Percentiles rank a stretch among this genome's conserved stretches.
These are phyloP conservation scores for Bombus sylvicola DNA, from an alignment of 1,140 invertebrate species.

Conservation along the genomic window DNA sequence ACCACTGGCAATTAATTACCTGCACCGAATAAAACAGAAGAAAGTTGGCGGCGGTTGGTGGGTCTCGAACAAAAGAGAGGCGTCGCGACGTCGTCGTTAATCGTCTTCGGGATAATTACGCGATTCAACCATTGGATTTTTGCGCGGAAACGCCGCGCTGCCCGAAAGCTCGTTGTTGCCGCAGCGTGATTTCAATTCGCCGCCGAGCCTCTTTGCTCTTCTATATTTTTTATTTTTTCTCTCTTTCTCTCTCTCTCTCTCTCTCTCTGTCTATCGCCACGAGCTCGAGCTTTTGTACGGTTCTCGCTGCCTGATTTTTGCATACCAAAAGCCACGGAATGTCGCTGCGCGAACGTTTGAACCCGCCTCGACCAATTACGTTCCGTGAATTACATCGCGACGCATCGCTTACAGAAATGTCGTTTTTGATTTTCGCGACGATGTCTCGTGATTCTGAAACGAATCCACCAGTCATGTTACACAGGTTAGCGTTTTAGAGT, in stretches of 20 bases:
- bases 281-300: neutral
- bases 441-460: neutral
- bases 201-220: neutral
- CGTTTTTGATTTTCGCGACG: neutral
- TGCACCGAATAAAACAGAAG: neutral
- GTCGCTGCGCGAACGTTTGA: conserved; percentile 58
- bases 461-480: no score
- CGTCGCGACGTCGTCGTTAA: conserved; percentile 37
- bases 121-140: conserved; percentile 25
- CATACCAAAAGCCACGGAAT: conserved; percentile 63
- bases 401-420: neutral
- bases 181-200: conserved; percentile 8
- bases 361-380: conserved; percentile 66
- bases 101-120: conserved; percentile 35
- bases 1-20: conserved; percentile 7
- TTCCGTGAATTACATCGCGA: conserved; percentile 17
- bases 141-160: neutral
- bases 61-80: conserved; percentile 8
- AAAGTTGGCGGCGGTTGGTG: neutral
- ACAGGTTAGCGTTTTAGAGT: neutral
- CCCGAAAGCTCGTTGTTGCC: conserved; percentile 25
- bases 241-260: neutral
- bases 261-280: no score
- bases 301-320: conserved; percentile 41
- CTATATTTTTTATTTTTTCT: neutral